These are phyloP conservation scores for Proisotoma minuta DNA, from an alignment of 2,888 invertebrate genomes.

Conservation along the genomic window DNA sequence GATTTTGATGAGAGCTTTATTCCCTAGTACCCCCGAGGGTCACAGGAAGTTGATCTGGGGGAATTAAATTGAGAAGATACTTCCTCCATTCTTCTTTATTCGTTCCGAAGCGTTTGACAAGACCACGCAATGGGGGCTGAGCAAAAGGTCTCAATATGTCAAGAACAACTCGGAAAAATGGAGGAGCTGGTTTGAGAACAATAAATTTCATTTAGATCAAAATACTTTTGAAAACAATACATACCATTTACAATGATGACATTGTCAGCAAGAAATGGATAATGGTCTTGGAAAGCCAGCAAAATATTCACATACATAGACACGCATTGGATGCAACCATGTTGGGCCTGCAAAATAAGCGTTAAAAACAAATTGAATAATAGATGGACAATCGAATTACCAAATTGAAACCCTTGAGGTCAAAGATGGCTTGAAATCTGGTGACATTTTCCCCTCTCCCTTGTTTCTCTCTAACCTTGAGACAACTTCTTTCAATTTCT, in stretches of 20 bases:
- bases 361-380: too few relatives aligned
- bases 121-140: constrained; percentile 7
- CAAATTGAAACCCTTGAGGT: constrained; percentile 12
- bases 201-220: background rate
- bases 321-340: constrained; percentile 9
- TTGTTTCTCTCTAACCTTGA: constrained; percentile 10
- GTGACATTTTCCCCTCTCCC: constrained; percentile 4
- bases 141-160: constrained; percentile 10
- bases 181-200: background rate
- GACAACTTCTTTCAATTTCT: background rate
- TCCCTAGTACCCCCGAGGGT: constrained; percentile 7
- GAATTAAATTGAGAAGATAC: background rate
- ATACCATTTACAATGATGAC: constrained; percentile 12
- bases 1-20: too few relatives aligned
- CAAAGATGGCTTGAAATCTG: constrained; percentile 13
- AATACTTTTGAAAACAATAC: background rate
- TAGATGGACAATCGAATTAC: too few relatives aligned
- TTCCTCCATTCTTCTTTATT: constrained; percentile 14
- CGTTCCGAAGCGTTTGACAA: constrained; percentile 10
- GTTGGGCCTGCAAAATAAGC: too few relatives aligned
- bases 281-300: constrained; percentile 12
- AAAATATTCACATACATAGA: constrained; percentile 14
- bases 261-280: constrained; percentile 11
- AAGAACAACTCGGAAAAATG: constrained; percentile 10
- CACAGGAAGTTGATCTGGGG: constrained; percentile 10